Evolutionary conservation across 2,888 invertebrate species (phyloP).

Genomic region (Lithophane semibrunnea): DNA sequence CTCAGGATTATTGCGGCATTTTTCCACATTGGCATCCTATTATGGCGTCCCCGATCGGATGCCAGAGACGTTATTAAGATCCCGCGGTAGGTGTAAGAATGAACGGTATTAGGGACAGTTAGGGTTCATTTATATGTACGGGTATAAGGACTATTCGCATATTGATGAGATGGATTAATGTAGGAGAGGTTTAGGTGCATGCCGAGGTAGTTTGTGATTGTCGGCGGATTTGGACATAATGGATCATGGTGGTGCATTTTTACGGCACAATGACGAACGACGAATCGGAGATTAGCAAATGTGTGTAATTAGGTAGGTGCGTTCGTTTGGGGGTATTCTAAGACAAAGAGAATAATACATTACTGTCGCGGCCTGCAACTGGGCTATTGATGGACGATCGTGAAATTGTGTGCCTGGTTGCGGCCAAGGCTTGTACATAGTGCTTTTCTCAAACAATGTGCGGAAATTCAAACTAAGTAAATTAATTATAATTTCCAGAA

Average conservation of each 20-base stretch:
- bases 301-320: not conserved
- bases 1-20: slow-evolving; percentile 82
- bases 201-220: slow-evolving; percentile 9
- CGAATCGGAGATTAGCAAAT: not conserved
- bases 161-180: slow-evolving; percentile 44
- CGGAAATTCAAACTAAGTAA: too few relatives aligned
- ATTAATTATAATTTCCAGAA: too few relatives aligned
- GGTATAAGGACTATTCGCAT: slow-evolving; percentile 36
- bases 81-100: slow-evolving; percentile 60
- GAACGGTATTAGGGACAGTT: slow-evolving; percentile 60
- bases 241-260: slow-evolving; percentile 39
- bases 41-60: slow-evolving; percentile 75
- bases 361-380: too few relatives aligned
- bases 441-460: too few relatives aligned
- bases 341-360: not conserved
- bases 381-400: too few relatives aligned
- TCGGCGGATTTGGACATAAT: slow-evolving; percentile 1
- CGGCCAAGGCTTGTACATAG: too few relatives aligned
- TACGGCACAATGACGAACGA: not conserved
- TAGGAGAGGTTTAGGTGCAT: slow-evolving; percentile 37
- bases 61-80: slow-evolving; percentile 79
- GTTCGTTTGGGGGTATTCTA: not conserved
- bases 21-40: slow-evolving; percentile 86
- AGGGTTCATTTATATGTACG: slow-evolving; percentile 63
- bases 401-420: too few relatives aligned